Percentiles rank a stretch among this genome's conserved stretches.
Evolutionary conservation across 2,888 invertebrate genomes (phyloP).

Genomic region (Acleris cristana): DNA sequence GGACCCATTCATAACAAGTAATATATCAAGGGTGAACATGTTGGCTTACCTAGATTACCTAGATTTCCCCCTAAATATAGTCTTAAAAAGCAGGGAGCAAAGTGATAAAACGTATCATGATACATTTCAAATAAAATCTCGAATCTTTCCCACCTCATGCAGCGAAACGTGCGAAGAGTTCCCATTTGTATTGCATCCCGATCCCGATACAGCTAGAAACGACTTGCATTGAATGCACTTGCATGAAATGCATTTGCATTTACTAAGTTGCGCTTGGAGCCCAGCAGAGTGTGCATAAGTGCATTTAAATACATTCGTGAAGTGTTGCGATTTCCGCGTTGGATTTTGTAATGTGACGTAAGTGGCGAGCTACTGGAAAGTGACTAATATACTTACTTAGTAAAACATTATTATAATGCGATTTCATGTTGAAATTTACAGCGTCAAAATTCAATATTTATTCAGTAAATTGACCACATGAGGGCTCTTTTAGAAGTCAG

Average conservation of each 20-base stretch:
- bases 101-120: background rate
- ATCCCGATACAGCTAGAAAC: background rate
- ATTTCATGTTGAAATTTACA: no score
- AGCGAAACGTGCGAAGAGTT: background rate
- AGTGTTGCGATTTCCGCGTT: background rate
- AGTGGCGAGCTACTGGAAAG: background rate
- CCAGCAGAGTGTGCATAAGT: slow-evolving; percentile 1
- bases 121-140: background rate
- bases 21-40: no score
- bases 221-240: background rate
- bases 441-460: no score
- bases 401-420: no score
- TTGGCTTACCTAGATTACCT: no score
- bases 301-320: slow-evolving; percentile 2
- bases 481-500: no score
- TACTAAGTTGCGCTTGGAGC: background rate
- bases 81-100: no score
- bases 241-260: background rate
- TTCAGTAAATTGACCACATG: no score
- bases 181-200: background rate
- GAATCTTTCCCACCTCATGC: background rate
- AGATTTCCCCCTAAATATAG: no score
- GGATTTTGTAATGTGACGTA: background rate
- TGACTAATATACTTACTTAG: background rate
- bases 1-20: no score